A percentile compares a stretch with the other conserved stretches of the same genome.
phyloP scores from a whole-genome alignment of 2,888 invertebrate genomes.

The Celastrina argiolus region DNA sequence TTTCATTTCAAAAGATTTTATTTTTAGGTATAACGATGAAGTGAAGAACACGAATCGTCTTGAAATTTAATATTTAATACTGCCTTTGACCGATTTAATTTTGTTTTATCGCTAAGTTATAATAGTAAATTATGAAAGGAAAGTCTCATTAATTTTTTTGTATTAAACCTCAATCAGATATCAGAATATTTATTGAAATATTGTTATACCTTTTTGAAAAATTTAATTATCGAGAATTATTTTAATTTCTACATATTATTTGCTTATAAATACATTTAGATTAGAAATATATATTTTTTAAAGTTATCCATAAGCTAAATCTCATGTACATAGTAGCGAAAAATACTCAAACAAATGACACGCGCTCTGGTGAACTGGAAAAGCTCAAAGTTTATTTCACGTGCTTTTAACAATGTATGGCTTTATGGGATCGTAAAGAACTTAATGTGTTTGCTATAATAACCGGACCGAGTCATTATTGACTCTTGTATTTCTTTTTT shows the following conservation, averaged over 20 bases:
- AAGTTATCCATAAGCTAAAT: neutral
- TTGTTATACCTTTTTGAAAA: neutral
- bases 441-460: constrained; percentile 20
- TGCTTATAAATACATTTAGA: too few relatives aligned
- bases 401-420: constrained; percentile 12
- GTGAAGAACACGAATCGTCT: neutral
- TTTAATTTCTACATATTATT: neutral
- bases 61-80: neutral
- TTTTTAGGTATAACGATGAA: neutral
- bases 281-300: too few relatives aligned
- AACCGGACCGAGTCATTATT: constrained; percentile 8
- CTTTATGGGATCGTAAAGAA: constrained; percentile 14
- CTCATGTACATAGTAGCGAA: neutral
- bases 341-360: neutral
- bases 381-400: neutral
- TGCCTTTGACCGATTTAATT: neutral
- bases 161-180: neutral
- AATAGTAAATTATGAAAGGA: neutral
- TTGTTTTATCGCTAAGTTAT: neutral
- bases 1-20: too few relatives aligned
- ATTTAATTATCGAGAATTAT: neutral
- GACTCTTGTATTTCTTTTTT: constrained; percentile 10
- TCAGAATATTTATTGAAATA: too few relatives aligned
- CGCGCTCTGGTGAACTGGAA: constrained; percentile 1
- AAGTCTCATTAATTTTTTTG: neutral